phyloP scores from a whole-genome alignment of 2,797 vertebrate species.

The Malurus leucopterus region DNA sequence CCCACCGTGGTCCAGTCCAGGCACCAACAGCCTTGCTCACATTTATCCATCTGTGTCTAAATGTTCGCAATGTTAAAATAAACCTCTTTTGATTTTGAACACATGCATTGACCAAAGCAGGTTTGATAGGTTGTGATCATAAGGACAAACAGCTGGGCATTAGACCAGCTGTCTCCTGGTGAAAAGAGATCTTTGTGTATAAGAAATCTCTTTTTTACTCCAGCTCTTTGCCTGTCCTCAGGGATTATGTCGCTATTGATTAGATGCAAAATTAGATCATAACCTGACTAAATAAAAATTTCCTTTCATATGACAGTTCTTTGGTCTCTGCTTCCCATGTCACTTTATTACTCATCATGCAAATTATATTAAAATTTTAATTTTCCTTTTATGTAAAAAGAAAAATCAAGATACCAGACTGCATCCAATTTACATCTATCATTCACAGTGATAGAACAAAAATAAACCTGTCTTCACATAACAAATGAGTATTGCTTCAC shows the following conservation, averaged over 20 bases:
- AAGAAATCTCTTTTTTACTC: neutral
- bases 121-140: neutral
- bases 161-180: neutral
- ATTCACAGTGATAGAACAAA: conserved; percentile 13
- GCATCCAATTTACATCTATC: conserved; percentile 41
- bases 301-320: conserved; percentile 30
- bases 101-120: neutral
- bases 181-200: neutral
- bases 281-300: conserved; percentile 22
- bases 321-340: conserved; percentile 3
- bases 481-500: neutral
- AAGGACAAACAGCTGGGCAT: neutral
- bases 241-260: conserved; percentile 12
- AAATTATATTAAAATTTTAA: conserved; percentile 48
- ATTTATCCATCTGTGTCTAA: neutral
- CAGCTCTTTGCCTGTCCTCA: neutral
- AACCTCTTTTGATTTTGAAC: neutral
- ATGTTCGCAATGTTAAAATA: neutral
- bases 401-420: conserved; percentile 21
- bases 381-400: conserved; percentile 18
- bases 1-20: accelerated
- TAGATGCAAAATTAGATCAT: conserved; percentile 14
- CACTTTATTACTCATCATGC: conserved; percentile 16
- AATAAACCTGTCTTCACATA: conserved; percentile 26
- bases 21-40: neutral